Evolutionary conservation across 2,888 invertebrate genomes (phyloP).

Genomic region (Luffia ferchaultella): DNA sequence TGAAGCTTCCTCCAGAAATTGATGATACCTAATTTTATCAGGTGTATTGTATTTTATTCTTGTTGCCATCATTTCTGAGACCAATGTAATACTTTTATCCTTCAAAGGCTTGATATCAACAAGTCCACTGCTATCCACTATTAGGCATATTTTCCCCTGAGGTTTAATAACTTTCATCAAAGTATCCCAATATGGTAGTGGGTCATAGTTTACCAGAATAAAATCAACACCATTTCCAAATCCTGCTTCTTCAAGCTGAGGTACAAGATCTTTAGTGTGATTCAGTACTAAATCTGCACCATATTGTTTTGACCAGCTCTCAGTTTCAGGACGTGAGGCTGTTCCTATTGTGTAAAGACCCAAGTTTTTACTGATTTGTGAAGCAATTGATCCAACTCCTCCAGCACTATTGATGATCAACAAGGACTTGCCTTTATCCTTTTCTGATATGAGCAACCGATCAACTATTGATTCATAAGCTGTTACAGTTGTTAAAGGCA

Average conservation of each 20-base stretch:
- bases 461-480: slow-evolving; percentile 45
- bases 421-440: slow-evolving; percentile 41
- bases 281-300: slow-evolving; percentile 44
- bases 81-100: slow-evolving; percentile 46
- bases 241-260: slow-evolving; percentile 36
- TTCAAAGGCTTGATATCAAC: slow-evolving; percentile 38
- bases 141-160: slow-evolving; percentile 44
- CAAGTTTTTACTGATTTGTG: slow-evolving; percentile 39
- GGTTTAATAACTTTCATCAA: slow-evolving; percentile 42
- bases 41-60: slow-evolving; percentile 45
- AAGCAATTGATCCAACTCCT: slow-evolving; percentile 48
- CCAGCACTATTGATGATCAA: slow-evolving; percentile 50
- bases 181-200: slow-evolving; percentile 48
- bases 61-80: slow-evolving; percentile 43
- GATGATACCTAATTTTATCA: slow-evolving; percentile 36
- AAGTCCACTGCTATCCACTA: slow-evolving; percentile 42
- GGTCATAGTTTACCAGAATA: slow-evolving; percentile 48
- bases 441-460: slow-evolving; percentile 35
- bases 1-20: slow-evolving; percentile 35
- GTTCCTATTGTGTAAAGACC: slow-evolving; percentile 50
- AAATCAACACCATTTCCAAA: slow-evolving; percentile 40
- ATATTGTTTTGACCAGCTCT: slow-evolving; percentile 28
- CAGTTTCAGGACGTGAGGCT: slow-evolving; percentile 39
- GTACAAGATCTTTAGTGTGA: slow-evolving; percentile 34
- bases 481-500: slow-evolving; percentile 44